Conservation (phyloP, 2,797 vertebrate genomes). For the Fundulus diaphanus region DNA sequence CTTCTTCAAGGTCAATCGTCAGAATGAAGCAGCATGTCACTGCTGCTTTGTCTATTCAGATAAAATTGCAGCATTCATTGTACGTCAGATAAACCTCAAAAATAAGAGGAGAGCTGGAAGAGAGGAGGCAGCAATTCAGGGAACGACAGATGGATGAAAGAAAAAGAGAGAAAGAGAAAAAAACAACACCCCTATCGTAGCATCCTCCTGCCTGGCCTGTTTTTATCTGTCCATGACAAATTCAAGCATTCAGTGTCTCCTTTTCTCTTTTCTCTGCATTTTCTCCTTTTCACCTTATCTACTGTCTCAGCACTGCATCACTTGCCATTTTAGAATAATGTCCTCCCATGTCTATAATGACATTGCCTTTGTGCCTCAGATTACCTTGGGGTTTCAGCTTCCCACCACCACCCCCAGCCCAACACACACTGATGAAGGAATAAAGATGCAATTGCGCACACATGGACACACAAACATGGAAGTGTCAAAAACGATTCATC, state of each 20-base stretch:
- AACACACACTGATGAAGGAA: conserved; percentile 56
- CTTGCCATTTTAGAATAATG: conserved; percentile 85
- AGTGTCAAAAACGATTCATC: conserved; percentile 66
- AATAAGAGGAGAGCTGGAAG: conserved; percentile 58
- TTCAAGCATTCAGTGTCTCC: conserved; percentile 79
- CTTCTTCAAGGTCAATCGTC: conserved; percentile 83
- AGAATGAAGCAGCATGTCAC: conserved; percentile 77
- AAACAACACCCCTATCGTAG: conserved; percentile 67
- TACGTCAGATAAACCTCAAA: conserved; percentile 84
- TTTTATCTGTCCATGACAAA: conserved; percentile 86
- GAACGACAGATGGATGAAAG: conserved; percentile 51
- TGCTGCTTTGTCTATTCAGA: conserved; percentile 83
- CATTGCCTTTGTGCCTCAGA: conserved; percentile 83
- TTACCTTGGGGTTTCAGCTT: conserved; percentile 80
- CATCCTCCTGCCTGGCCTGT: conserved; percentile 77
- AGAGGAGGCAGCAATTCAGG: conserved; percentile 28
- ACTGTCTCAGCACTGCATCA: conserved; percentile 81
- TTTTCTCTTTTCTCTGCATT: conserved; percentile 76
- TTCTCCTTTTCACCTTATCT: conserved; percentile 83
- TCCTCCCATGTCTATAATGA: conserved; percentile 84
- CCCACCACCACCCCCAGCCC: conserved; percentile 8
- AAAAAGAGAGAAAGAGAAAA: conserved; percentile 35
- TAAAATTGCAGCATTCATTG: conserved; percentile 84
- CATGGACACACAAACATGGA: conserved; percentile 43
- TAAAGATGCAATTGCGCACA: conserved; percentile 52